phyloP scores from a whole-genome alignment of 1,140 invertebrate species.

The Reticulitermes speratus region DNA sequence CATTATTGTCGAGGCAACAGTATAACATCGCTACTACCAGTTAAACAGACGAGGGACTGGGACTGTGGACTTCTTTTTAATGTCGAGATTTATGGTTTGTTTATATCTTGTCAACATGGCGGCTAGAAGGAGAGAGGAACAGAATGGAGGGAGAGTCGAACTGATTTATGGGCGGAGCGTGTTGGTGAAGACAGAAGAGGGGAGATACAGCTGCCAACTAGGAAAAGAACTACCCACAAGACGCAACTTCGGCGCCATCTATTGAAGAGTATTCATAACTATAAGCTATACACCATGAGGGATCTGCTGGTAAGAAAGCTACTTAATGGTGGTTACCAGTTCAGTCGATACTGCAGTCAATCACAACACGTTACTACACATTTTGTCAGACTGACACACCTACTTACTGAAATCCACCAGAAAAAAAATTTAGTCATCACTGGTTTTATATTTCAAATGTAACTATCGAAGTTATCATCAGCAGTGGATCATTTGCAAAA shows the following conservation, averaged over 20 bases:
- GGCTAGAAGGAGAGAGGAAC: neutral
- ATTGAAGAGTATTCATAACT: neutral
- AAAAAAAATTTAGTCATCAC: too few species aligned
- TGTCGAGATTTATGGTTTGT: slow-evolving; percentile 30
- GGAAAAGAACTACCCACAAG: neutral
- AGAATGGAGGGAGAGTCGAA: slow-evolving; percentile 8
- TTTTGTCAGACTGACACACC: too few species aligned
- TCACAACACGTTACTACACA: too few species aligned
- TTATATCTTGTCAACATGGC: slow-evolving; percentile 31
- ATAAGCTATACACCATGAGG: neutral
- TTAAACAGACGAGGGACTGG: neutral
- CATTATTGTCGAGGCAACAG: slow-evolving; percentile 8
- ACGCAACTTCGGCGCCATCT: slow-evolving; percentile 9
- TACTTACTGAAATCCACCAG: too few species aligned
- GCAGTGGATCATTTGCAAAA: too few species aligned
- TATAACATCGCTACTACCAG: slow-evolving; percentile 23
- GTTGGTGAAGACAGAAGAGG: slow-evolving; percentile 9
- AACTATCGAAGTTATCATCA: too few species aligned
- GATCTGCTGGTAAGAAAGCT: neutral
- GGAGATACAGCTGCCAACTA: neutral
- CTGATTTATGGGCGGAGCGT: slow-evolving; percentile 31
- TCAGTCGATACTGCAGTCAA: neutral
- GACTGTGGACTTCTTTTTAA: slow-evolving; percentile 23
- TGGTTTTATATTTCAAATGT: too few species aligned
- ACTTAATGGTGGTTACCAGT: neutral